Conservation (phyloP, 2,888 invertebrate genomes). For the Drosophila quasianomalipes region DNA sequence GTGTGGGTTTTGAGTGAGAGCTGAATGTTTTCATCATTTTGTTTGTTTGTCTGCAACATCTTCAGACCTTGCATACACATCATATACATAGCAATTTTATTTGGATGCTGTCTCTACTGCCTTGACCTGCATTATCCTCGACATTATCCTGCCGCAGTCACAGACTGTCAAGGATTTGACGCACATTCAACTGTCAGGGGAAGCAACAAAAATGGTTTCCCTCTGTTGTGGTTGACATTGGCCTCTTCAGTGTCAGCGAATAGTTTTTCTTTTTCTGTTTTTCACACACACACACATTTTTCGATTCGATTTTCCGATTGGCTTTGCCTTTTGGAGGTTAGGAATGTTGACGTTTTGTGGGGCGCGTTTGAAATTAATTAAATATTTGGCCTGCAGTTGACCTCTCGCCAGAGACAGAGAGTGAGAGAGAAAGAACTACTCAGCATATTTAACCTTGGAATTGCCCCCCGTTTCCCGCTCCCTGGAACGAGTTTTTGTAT, state of each 20-base stretch:
- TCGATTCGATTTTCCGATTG: constrained; percentile 29
- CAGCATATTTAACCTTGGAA: constrained; percentile 68
- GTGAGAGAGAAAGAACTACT: neutral
- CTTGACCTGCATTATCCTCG: constrained; percentile 66
- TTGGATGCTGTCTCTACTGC: constrained; percentile 22
- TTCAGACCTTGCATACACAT: constrained; percentile 1
- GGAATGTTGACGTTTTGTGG: constrained; percentile 42
- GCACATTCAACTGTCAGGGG: constrained; percentile 38
- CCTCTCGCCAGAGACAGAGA: constrained; percentile 36
- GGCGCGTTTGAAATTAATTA: constrained; percentile 71
- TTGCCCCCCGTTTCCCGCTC: constrained; percentile 47
- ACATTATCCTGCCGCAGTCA: constrained; percentile 45
- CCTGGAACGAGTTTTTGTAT: constrained; percentile 33
- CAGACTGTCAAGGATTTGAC: constrained; percentile 56
- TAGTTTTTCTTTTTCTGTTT: neutral
- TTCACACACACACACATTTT: constrained; percentile 6
- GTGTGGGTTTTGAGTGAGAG: constrained; percentile 22
- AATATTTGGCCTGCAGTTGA: constrained; percentile 70
- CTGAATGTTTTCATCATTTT: constrained; percentile 31
- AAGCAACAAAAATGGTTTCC: neutral
- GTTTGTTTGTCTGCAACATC: constrained; percentile 12
- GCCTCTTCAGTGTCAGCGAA: constrained; percentile 40
- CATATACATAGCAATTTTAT: neutral
- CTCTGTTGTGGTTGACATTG: constrained; percentile 41
- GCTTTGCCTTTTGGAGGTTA: constrained; percentile 50